Conservation (phyloP, 1,140 invertebrate genomes). For the Pseudachorutes palmiensis region DNA sequence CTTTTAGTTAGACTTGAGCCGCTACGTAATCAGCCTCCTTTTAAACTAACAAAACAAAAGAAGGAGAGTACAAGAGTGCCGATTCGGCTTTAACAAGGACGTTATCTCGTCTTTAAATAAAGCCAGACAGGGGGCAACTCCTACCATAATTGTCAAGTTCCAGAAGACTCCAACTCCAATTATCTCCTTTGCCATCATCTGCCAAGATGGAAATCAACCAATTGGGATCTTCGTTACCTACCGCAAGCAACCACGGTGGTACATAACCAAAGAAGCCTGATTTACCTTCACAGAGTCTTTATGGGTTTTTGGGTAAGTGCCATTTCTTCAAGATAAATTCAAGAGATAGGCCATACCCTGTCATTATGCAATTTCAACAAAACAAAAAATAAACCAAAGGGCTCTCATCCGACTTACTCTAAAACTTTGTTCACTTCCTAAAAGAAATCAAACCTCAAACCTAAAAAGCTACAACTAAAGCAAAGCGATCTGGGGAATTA, state of each 20-base stretch:
- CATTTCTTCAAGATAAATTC: no score
- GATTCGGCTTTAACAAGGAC: not conserved
- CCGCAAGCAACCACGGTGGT: constrained; percentile 4
- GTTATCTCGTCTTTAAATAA: constrained; percentile 5
- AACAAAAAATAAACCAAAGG: not conserved
- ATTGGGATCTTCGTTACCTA: constrained; percentile 4
- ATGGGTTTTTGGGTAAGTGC: constrained; percentile 4
- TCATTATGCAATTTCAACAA: constrained; percentile 4
- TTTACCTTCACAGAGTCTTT: constrained; percentile 1
- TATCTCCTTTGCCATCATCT: no score
- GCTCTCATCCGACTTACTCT: not conserved
- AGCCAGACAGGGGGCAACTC: not conserved
- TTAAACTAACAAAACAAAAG: constrained; percentile 6
- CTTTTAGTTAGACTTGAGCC: not conserved
- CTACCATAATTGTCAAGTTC: not conserved
- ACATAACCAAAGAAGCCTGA: no score
- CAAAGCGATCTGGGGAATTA: no score
- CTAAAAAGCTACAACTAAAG: no score
- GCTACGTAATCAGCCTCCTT: not conserved
- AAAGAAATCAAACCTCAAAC: no score
- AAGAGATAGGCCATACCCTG: not conserved
- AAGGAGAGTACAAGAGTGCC: no score
- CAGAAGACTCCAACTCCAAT: no score
- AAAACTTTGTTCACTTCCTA: not conserved
- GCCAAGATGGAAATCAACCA: not conserved